Percentiles rank a stretch among this genome's conserved stretches.
phyloP scores from a whole-genome alignment of 92 coral and sea anemone species.

The Palythoa grandis region DNA sequence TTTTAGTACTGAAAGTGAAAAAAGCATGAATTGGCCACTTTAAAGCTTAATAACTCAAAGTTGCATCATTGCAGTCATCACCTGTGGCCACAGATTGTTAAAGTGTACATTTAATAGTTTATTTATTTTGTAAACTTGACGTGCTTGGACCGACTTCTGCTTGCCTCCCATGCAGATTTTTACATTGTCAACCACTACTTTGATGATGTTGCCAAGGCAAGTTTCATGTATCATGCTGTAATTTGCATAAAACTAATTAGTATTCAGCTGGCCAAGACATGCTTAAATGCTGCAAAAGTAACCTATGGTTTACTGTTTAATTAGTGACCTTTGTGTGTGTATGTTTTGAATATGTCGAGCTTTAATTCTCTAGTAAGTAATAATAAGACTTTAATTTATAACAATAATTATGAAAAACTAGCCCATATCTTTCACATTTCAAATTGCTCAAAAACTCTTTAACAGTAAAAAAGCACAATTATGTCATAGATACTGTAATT shows the following conservation, averaged over 20 bases:
- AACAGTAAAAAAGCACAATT: too few species aligned
- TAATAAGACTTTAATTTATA: too few species aligned
- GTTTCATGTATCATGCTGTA: not conserved
- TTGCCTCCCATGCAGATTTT: conserved; percentile 30
- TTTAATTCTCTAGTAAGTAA: not conserved
- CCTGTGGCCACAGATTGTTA: not conserved
- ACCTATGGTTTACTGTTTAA: conserved; percentile 32
- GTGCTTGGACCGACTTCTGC: conserved; percentile 30
- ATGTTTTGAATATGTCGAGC: conserved; percentile 19
- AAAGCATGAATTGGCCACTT: not conserved
- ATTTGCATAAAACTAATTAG: conserved; percentile 33
- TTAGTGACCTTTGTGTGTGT: conserved; percentile 26
- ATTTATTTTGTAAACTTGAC: not conserved
- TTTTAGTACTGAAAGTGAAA: conserved; percentile 16
- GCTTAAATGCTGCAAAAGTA: conserved; percentile 20
- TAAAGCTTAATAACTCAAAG: conserved; percentile 12
- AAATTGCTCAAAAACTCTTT: too few species aligned
- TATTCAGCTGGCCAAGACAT: not conserved
- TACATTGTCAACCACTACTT: conserved; percentile 13
- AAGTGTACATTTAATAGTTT: conserved; percentile 14
- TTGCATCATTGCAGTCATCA: not conserved
- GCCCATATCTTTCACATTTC: too few species aligned
- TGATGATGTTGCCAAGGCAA: conserved; percentile 34
- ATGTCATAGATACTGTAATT: too few species aligned
- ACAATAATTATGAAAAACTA: too few species aligned